Evolutionary conservation across 2,113 vertebrate genomes (phyloP).

Genomic region (Rhinoptilus africanus): DNA sequence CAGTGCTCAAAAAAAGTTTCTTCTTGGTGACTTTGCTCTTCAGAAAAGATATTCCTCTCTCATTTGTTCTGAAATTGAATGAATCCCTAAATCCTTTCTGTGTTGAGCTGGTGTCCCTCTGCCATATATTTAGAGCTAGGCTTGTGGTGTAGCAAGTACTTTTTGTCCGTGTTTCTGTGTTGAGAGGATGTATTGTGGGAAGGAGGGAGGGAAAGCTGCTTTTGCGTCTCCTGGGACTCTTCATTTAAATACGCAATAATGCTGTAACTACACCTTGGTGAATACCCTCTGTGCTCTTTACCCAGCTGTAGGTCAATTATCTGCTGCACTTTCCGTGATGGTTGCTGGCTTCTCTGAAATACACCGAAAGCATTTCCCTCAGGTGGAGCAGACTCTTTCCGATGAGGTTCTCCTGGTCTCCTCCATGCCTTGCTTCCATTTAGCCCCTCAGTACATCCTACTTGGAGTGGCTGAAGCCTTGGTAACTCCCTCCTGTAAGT

Average conservation of each 20-base stretch:
- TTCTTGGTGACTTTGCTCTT: not conserved
- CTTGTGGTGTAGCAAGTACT: not conserved
- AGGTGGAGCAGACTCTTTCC: slow-evolving; percentile 81
- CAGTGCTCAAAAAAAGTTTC: rapidly evolving
- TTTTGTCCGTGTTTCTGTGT: not conserved
- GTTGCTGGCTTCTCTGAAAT: slow-evolving; percentile 86
- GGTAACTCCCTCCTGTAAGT: slow-evolving; percentile 88
- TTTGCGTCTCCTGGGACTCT: not conserved
- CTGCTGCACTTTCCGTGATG: slow-evolving; percentile 79
- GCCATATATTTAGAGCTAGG: not conserved
- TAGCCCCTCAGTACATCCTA: slow-evolving; percentile 87
- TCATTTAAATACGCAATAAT: rapidly evolving
- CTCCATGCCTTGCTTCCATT: slow-evolving; percentile 86
- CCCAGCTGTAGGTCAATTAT: slow-evolving; percentile 83
- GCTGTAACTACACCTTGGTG: not conserved
- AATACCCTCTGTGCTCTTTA: not conserved
- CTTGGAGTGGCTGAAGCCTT: slow-evolving; percentile 90
- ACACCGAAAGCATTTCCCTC: slow-evolving; percentile 79
- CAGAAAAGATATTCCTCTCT: not conserved
- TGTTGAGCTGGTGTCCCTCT: not conserved
- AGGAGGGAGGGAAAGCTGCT: not conserved
- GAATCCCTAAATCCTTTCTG: not conserved
- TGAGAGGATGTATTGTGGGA: not conserved
- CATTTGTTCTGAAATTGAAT: not conserved
- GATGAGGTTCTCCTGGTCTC: slow-evolving; percentile 83